Evolutionary conservation across 2,888 invertebrate genomes (phyloP).

Genomic region (Lacanobia wlatinum): DNA sequence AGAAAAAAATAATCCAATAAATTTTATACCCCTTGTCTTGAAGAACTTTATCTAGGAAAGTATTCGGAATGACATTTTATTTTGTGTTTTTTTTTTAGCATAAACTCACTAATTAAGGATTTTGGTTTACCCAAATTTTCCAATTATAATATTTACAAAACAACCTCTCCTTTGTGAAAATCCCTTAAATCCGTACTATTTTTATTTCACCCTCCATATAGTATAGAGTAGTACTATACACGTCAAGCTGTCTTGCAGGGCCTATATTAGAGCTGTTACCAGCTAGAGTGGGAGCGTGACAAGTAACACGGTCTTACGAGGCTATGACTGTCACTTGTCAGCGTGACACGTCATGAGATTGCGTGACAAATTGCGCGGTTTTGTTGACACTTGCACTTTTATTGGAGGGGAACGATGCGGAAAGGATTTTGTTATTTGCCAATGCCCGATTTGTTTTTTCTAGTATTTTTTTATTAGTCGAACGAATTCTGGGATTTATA

Average conservation of each 20-base stretch:
- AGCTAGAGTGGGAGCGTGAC: conserved; percentile 44
- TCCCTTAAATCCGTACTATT: not conserved
- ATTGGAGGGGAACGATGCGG: conserved; percentile 35
- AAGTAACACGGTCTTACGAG: conserved; percentile 44
- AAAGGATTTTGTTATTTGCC: conserved; percentile 5
- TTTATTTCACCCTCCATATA: not conserved
- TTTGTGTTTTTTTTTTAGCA: too few relatives aligned
- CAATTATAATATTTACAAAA: too few relatives aligned
- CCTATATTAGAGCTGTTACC: conserved; percentile 43
- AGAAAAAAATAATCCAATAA: conserved; percentile 33
- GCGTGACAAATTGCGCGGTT: conserved; percentile 66
- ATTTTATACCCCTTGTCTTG: conserved; percentile 1
- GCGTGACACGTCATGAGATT: conserved; percentile 57
- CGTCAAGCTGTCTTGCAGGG: conserved; percentile 38
- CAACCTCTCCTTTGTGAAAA: too few relatives aligned
- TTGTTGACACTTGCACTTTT: conserved; percentile 62
- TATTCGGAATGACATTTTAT: conserved; percentile 7
- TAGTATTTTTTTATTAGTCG: too few relatives aligned
- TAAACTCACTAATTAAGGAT: too few relatives aligned
- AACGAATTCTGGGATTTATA: too few relatives aligned
- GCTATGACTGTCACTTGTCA: conserved; percentile 51
- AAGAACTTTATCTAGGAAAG: conserved; percentile 12
- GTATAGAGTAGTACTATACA: not conserved
- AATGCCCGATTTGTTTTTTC: not conserved
- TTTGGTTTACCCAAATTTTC: too few relatives aligned